phyloP scores from a whole-genome alignment of 2,797 vertebrate genomes.

The Clarias laeviceps region DNA sequence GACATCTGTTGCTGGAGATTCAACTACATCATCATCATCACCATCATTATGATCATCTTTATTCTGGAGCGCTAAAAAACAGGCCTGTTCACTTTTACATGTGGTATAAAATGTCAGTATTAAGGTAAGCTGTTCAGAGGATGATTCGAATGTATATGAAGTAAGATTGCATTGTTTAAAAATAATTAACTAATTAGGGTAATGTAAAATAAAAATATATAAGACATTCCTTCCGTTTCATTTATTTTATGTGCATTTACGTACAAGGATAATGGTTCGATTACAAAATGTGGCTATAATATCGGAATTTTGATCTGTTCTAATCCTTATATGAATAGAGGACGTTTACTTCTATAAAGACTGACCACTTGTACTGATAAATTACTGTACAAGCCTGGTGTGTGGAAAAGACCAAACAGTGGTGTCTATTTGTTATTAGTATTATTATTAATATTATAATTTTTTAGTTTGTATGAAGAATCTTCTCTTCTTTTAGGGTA shows the following conservation, averaged over 20 bases:
- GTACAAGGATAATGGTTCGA: background rate
- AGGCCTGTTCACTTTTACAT: background rate
- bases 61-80: too few species aligned
- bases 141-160: background rate
- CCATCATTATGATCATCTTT: background rate
- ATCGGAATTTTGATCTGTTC: background rate
- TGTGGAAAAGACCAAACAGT: background rate
- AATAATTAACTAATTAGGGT: background rate
- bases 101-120: background rate
- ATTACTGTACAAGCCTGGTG: background rate
- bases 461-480: background rate
- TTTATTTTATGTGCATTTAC: background rate
- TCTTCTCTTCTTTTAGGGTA: background rate
- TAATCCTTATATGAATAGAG: background rate
- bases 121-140: background rate
- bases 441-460: too few species aligned
- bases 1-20: conserved; percentile 99
- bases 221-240: background rate
- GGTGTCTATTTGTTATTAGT: background rate
- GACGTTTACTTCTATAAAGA: background rate
- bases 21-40: conserved; percentile 68
- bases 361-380: background rate
- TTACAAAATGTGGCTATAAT: background rate
- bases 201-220: background rate
- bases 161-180: background rate